phyloP scores from a whole-genome alignment of 2,113 vertebrate genomes.

The Pipa parva region DNA sequence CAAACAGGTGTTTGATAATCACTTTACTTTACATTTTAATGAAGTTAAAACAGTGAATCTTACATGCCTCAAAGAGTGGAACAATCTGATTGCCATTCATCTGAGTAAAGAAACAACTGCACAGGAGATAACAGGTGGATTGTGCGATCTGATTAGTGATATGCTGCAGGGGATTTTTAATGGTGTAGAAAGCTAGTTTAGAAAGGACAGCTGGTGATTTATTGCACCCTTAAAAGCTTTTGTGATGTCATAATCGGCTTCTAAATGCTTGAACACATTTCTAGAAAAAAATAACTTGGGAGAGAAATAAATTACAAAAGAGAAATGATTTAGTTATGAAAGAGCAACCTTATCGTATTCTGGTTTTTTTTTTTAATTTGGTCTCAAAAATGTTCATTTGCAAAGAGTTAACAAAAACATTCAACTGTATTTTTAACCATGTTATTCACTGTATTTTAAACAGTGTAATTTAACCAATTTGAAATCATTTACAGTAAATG shows the following conservation, averaged over 20 bases:
- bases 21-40: constrained; percentile 41
- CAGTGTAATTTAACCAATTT: no score
- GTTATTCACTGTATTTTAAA: no score
- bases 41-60: constrained; percentile 39
- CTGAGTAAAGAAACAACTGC: constrained; percentile 30
- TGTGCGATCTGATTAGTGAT: constrained; percentile 41
- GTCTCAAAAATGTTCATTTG: neutral
- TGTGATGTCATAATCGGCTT: constrained; percentile 39
- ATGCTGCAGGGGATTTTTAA: constrained; percentile 43
- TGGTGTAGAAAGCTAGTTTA: constrained; percentile 43
- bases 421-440: no score
- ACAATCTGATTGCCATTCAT: constrained; percentile 42
- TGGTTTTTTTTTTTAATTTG: neutral
- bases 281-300: neutral
- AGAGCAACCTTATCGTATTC: neutral
- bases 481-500: no score
- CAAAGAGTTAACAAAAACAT: neutral
- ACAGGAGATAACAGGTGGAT: constrained; percentile 36
- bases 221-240: constrained; percentile 33
- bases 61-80: constrained; percentile 37
- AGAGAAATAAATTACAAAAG: neutral
- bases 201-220: constrained; percentile 39
- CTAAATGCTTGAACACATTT: constrained; percentile 22
- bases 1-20: constrained; percentile 41
- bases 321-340: neutral